phyloP scores from a whole-genome alignment of 2,113 vertebrate genomes.

The Neomonachus schauinslandi region DNA sequence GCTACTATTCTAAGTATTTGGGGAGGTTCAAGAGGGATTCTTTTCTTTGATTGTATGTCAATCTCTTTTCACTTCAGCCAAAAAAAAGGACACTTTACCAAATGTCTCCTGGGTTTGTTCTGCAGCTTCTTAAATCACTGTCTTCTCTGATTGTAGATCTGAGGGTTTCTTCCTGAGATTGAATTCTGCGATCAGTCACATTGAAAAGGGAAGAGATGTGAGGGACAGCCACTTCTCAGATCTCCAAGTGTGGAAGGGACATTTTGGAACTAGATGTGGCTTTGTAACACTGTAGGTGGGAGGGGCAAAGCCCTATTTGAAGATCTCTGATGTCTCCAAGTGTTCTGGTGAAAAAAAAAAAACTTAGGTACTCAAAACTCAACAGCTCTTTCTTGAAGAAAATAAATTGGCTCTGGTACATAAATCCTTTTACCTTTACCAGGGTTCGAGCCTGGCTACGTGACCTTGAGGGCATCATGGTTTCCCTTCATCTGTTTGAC shows the following conservation, averaged over 20 bases:
- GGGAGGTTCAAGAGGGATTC: conserved; percentile 49
- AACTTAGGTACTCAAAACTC: conserved; percentile 28
- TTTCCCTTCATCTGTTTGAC: neutral
- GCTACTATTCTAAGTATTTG: conserved; percentile 30
- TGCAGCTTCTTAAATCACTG: conserved; percentile 65
- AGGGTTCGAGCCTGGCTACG: neutral
- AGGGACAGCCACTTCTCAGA: conserved; percentile 41
- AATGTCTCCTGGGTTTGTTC: conserved; percentile 66
- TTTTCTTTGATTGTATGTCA: conserved; percentile 54
- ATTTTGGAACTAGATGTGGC: neutral
- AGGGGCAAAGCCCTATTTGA: neutral
- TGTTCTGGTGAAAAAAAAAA: neutral
- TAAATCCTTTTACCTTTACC: neutral
- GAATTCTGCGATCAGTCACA: conserved; percentile 36
- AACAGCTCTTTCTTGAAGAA: conserved; percentile 32
- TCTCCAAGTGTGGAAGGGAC: neutral
- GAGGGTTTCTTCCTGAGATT: conserved; percentile 44
- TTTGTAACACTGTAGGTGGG: neutral
- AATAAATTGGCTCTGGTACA: neutral
- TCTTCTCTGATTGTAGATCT: conserved; percentile 69
- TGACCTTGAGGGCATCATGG: neutral
- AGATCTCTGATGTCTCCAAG: conserved; percentile 38
- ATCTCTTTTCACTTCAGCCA: conserved; percentile 18
- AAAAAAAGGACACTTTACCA: conserved; percentile 38
- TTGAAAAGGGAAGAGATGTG: neutral